Percentiles rank a stretch among this genome's conserved stretches.
phyloP scores from a whole-genome alignment of 2,888 invertebrate species.

The Dexiosoma caninum region DNA sequence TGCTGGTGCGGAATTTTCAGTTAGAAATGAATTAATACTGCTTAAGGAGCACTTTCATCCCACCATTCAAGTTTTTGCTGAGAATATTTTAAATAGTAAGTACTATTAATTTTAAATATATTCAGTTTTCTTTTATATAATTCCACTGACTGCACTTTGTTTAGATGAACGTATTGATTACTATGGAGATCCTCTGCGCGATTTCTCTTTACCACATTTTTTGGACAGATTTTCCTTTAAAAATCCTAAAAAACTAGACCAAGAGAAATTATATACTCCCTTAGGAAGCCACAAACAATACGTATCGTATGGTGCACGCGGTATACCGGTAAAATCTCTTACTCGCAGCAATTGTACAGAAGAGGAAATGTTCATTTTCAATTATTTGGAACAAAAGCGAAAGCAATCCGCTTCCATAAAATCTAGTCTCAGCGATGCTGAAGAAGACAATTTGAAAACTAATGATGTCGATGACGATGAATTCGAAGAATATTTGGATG shows the following conservation, averaged over 20 bases:
- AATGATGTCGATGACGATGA: slow-evolving; percentile 84
- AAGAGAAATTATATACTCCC: slow-evolving; percentile 76
- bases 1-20: slow-evolving; percentile 86
- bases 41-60: slow-evolving; percentile 92
- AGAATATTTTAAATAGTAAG: slow-evolving; percentile 85
- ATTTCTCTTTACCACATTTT: slow-evolving; percentile 93
- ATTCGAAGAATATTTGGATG: slow-evolving; percentile 79
- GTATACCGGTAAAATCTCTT: slow-evolving; percentile 85
- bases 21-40: slow-evolving; percentile 86
- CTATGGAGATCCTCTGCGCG: slow-evolving; percentile 94
- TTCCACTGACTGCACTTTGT: no score
- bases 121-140: background rate
- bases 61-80: slow-evolving; percentile 91
- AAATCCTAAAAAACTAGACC: slow-evolving; percentile 86
- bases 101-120: slow-evolving; percentile 37
- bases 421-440: slow-evolving; percentile 74
- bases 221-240: slow-evolving; percentile 97
- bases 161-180: slow-evolving; percentile 87
- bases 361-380: slow-evolving; percentile 84
- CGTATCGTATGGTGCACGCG: slow-evolving; percentile 83
- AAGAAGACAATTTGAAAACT: slow-evolving; percentile 80
- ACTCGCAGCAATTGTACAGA: slow-evolving; percentile 88
- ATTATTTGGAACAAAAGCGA: slow-evolving; percentile 81
- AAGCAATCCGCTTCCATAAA: slow-evolving; percentile 70
- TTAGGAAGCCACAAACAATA: slow-evolving; percentile 80